These are phyloP conservation scores for Morpho achilles DNA, from an alignment of 2,888 invertebrate species.

Conservation along the genomic window DNA sequence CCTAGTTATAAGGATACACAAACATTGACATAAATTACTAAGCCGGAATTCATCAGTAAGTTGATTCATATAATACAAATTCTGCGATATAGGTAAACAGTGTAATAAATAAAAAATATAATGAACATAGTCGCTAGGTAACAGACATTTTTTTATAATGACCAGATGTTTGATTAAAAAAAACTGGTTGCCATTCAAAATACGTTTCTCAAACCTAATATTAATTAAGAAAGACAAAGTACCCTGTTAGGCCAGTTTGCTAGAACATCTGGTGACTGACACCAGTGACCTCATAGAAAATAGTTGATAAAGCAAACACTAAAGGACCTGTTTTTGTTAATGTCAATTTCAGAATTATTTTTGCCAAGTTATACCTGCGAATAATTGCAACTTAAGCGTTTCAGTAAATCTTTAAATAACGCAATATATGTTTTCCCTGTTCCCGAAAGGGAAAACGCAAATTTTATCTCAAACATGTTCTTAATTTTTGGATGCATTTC, in stretches of 20 bases:
- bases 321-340: no score
- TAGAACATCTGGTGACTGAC: constrained; percentile 1
- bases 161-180: background rate
- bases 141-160: background rate
- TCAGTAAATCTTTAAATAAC: no score
- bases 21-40: no score
- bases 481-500: background rate
- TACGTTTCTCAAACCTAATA: background rate
- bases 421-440: no score
- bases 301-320: background rate
- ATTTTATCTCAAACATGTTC: no score
- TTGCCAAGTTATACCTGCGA: no score
- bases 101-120: constrained; percentile 4
- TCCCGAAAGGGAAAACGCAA: no score
- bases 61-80: constrained; percentile 1
- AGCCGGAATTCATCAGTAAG: background rate
- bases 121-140: background rate
- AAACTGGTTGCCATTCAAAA: constrained; percentile 6
- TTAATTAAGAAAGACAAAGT: constrained; percentile 3
- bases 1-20: no score
- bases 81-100: constrained; percentile 2
- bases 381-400: no score
- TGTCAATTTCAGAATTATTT: no score
- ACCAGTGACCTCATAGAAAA: background rate
- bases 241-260: constrained; percentile 2